Conservation (phyloP, 2,113 vertebrate species). For the Labeo catla region DNA sequence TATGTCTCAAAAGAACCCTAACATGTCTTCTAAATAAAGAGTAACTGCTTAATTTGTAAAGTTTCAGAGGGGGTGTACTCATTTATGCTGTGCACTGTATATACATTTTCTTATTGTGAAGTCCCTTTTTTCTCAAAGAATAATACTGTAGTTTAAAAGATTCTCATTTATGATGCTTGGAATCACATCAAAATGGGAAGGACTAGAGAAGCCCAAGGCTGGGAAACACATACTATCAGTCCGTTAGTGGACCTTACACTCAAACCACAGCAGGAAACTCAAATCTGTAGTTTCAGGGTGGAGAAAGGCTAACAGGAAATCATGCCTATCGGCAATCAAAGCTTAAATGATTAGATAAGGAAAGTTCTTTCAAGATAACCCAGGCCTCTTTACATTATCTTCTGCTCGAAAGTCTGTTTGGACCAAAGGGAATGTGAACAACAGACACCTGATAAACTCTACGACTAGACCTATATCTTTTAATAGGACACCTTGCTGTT, state of each 20-base stretch:
- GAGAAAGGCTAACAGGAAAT: constrained; percentile 2
- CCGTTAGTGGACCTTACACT: constrained; percentile 16
- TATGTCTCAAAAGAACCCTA: too few relatives aligned
- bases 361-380: constrained; percentile 21
- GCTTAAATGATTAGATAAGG: constrained; percentile 28
- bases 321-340: background rate
- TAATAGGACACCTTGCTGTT: too few relatives aligned
- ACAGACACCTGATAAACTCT: background rate
- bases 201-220: too few relatives aligned
- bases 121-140: background rate
- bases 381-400: background rate
- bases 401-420: background rate
- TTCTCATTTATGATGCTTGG: background rate
- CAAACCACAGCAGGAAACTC: constrained; percentile 12
- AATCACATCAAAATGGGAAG: background rate
- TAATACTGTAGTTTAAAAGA: background rate
- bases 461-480: too few relatives aligned
- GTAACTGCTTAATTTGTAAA: too few relatives aligned
- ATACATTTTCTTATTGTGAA: too few relatives aligned
- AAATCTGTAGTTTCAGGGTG: constrained; percentile 17
- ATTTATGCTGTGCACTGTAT: too few relatives aligned
- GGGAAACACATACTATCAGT: constrained; percentile 17
- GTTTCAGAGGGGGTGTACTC: too few relatives aligned
- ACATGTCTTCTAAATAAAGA: too few relatives aligned
- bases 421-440: background rate